Percentiles rank a stretch among this genome's conserved stretches.
These are phyloP conservation scores for Diploscapter pachys DNA, from an alignment of 1,140 invertebrate species.

Conservation along the genomic window DNA sequence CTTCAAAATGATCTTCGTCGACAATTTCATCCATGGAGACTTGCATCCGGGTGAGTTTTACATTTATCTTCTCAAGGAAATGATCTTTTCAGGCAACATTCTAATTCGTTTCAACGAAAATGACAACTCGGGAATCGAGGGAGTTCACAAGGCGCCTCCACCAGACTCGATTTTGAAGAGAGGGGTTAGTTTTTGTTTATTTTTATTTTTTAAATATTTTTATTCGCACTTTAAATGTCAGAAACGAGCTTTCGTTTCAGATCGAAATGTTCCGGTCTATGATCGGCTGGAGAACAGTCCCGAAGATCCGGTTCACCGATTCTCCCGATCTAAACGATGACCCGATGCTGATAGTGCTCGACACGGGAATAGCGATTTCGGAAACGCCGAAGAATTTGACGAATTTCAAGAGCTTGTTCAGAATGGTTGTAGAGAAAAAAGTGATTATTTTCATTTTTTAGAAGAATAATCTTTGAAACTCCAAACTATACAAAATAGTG, in stretches of 20 bases:
- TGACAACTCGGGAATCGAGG: too few species aligned
- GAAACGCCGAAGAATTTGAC: slow-evolving; percentile 39
- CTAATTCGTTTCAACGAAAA: too few species aligned
- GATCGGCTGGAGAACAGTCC: slow-evolving; percentile 9
- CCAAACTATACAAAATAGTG: background rate
- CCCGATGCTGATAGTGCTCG: slow-evolving; percentile 30
- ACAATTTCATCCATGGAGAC: slow-evolving; percentile 64
- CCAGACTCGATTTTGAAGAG: too few species aligned
- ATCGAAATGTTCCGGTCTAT: too few species aligned
- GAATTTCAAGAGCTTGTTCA: slow-evolving; percentile 34
- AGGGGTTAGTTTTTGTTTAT: too few species aligned
- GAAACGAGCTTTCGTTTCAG: too few species aligned
- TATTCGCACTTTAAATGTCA: too few species aligned
- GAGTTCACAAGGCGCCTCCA: too few species aligned
- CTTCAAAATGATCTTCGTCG: slow-evolving; percentile 65
- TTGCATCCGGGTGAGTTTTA: slow-evolving; percentile 59
- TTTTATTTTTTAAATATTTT: too few species aligned
- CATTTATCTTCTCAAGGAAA: too few species aligned
- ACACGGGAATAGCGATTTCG: slow-evolving; percentile 35
- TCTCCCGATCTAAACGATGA: slow-evolving; percentile 24
- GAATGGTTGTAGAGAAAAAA: slow-evolving; percentile 29
- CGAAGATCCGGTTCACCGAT: slow-evolving; percentile 36
- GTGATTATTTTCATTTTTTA: slow-evolving; percentile 9
- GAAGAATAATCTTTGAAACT: background rate
- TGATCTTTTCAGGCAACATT: too few species aligned